Evolutionary conservation across 2,113 vertebrate species (phyloP), one percentile per base, ranked within the genome.

Genomic region (Cyrtonyx montezumae): DNA sequence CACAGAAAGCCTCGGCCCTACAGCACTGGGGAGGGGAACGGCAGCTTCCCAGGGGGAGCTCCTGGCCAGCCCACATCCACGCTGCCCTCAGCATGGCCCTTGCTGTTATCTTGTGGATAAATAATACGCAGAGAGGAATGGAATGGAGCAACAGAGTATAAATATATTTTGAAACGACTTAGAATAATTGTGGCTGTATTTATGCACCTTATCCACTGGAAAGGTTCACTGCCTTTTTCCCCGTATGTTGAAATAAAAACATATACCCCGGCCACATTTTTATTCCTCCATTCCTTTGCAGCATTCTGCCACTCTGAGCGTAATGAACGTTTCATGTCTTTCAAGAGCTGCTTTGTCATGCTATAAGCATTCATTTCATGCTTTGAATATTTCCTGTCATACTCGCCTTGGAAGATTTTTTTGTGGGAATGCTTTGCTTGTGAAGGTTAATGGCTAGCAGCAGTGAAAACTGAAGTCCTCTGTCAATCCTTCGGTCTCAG

Each of bases 311-410:
- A 78, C 88, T 91, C 79, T 37, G 43, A 63, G 73, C 0, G 26
- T 63, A 93, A 96, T 93, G 95, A 88, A 90, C 85, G 4, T 84
- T 94, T 93, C 78, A n/a, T 42, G 78, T 92, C 85, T 93, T 85
- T 96, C 95, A 83, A 87, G 86, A 82, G 42, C 74, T 55, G 88
- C 81, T 93, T 91, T 91, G 93, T 94, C 69, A 79, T 43, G 67
- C 75, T 82, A 74, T 71, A 79, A 68, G 67, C 45, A 75, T 91
- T 96, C 90, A 83, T 90, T 93, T 94, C 78, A 75, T 74, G 55
- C 84, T 89, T 89, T 63, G 93, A 96, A 79, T 91, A 92, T 67
- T 91, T 88, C 90, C 73, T 86, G 76, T 96, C 77, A 94, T 68
- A 40, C 58, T 85, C 15, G 55, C 79, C 80, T 83, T 49, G 21